Base-by-base conservation (phyloP, 2,113 vertebrate species). In the Pseudopipra pipra region DNA sequence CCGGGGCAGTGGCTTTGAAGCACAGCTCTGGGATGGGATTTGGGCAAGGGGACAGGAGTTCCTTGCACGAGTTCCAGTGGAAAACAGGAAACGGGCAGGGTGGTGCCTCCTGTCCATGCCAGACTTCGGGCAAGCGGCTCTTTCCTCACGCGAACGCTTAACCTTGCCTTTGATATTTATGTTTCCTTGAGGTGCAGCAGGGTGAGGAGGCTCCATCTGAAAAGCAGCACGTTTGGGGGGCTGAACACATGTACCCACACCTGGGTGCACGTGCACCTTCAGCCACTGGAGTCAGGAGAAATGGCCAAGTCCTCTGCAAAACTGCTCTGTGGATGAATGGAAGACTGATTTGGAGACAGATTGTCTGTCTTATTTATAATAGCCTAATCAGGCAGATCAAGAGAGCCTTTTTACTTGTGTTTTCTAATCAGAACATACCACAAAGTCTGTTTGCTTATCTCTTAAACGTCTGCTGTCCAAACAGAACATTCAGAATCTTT, bases 381-480 rank as follows among this genome's bases (percentile, higher is more conserved):
- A 74, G 63, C 62, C 85, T 87, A 88, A 96, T 91, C 89, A 90
- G 92, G 85, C 76, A 93, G 87, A 87, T 92, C 79, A 72, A 87
- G 93, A 93, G 76, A 95, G 37, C 84, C 75, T 85, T 96, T 88
- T 97, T 78, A 80, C 85, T 80, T 75, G 83, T 89, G 87, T 97
- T 93, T 86, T 90, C 96, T 92, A 95, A 95, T 97, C 94, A 96
- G 95, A 93, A 81, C 91, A 39, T 73, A 41, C 78, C 72, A 92
- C 95, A 77, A 92, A 93, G 74, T 51, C 51, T 96, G 86, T 98
- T 98, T 97, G 89, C 95, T 96, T 96, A 65, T 89, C 94, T 95
- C 95, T 37, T 44, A 86, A 94, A 94, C 67, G 75, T 51, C 37
- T 84, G 87, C 93, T 97, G 89, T 87, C 94, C 89, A 89, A 72